These are phyloP conservation scores for Sciurus vulgaris DNA, from an alignment of 2,797 vertebrate genomes.

Conservation along the genomic window DNA sequence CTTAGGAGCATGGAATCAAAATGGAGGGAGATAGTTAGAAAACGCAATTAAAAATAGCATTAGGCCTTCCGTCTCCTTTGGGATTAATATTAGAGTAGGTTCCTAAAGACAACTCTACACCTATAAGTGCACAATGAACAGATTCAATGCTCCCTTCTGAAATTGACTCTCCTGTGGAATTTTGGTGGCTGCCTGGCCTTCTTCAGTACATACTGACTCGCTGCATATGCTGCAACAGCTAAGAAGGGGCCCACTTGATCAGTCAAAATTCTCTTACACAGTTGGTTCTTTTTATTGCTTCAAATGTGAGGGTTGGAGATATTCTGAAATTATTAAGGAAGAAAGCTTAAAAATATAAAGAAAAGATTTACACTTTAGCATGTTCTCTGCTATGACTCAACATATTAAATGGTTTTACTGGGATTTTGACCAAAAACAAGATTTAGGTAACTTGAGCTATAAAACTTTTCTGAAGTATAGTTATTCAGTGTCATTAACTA, in stretches of 20 bases:
- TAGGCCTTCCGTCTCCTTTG: neutral
- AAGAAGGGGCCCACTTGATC: neutral
- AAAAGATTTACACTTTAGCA: neutral
- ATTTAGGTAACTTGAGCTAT: neutral
- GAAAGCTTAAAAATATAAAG: neutral
- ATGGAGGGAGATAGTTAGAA: neutral
- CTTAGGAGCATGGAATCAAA: neutral
- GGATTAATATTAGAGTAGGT: neutral
- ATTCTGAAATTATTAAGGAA: neutral
- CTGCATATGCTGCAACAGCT: neutral
- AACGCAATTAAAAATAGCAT: neutral
- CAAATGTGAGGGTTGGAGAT: neutral
- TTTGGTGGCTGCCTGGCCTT: neutral
- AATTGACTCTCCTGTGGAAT: too few species aligned
- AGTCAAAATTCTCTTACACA: neutral
- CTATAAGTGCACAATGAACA: neutral
- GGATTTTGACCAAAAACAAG: neutral
- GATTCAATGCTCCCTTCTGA: neutral
- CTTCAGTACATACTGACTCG: neutral
- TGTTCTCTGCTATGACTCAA: neutral
- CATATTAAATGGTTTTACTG: neutral
- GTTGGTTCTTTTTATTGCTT: neutral
- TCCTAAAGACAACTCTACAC: neutral
- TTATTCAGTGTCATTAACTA: neutral
- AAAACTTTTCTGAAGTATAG: neutral